phyloP scores from a whole-genome alignment of 2,797 vertebrate species.

The Paratrypauchen microcephalus region DNA sequence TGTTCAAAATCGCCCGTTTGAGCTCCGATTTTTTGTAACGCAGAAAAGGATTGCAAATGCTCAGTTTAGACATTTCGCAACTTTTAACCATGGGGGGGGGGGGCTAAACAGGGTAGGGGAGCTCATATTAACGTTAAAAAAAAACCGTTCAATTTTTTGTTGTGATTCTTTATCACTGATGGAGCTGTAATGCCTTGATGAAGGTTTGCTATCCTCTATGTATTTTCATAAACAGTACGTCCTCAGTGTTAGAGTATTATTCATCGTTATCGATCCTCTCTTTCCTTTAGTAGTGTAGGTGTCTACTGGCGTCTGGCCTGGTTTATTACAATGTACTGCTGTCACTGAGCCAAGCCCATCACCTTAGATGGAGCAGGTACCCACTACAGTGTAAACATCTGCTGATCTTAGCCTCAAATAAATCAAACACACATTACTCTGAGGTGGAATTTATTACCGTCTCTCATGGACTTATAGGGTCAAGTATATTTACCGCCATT shows the following conservation, averaged over 20 bases:
- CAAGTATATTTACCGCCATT: neutral
- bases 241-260: neutral
- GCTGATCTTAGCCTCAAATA: neutral
- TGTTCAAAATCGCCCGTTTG: too few species aligned
- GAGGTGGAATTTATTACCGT: neutral
- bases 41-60: too few species aligned
- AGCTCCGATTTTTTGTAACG: too few species aligned
- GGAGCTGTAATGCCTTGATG: neutral
- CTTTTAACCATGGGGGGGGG: too few species aligned
- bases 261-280: slow-evolving; percentile 2
- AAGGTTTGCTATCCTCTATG: neutral
- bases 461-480: neutral
- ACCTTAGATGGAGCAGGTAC: neutral
- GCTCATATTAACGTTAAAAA: too few species aligned
- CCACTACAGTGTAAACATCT: neutral
- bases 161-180: neutral
- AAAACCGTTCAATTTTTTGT: too few species aligned
- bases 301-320: slow-evolving; percentile 1
- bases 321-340: neutral
- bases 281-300: slow-evolving; percentile 7
- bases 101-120: too few species aligned
- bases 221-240: neutral
- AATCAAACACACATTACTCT: neutral
- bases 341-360: neutral
- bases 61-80: too few species aligned